Conservation (phyloP, 1,140 invertebrate species). For the roundworm (Caenorhabditis elegans) region WBcel235 BX284603.4:6133001-6133500, state of each 20-base stretch:
- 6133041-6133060: not conserved
- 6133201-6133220: not conserved
- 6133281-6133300: no score
- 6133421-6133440: conserved; percentile 19
- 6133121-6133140: not conserved
- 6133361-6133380: not conserved
- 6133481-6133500: no score
- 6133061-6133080: not conserved
- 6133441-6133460: not conserved
- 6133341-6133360: not conserved
- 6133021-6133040: not conserved
- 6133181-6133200: no score
- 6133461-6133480: no score
- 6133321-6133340: conserved; percentile 29
- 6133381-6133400: not conserved
- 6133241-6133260: no score
- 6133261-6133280: no score
- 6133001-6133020: not conserved
- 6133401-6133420: not conserved
- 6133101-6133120: not conserved
- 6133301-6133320: not conserved
- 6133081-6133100: not conserved
- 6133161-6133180: not conserved
- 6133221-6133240: not conserved
- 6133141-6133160: not conserved